phyloP scores from a whole-genome alignment of 1,140 invertebrate species.

The Ceratina australensis region DNA sequence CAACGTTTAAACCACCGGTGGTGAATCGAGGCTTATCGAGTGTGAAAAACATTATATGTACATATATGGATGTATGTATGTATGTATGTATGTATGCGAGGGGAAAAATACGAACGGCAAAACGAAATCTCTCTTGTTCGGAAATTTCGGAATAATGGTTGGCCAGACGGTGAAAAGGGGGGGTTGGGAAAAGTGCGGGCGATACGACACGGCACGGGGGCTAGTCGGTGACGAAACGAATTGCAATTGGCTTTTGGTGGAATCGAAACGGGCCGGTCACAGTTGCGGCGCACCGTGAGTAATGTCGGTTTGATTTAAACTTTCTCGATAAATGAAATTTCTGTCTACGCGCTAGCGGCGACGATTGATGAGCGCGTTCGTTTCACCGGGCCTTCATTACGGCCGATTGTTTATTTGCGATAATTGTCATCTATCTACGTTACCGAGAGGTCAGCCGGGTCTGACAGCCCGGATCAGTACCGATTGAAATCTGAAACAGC shows the following conservation, averaged over 20 bases:
- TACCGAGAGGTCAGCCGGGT: not conserved
- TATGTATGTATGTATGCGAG: too few species aligned
- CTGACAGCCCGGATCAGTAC: not conserved
- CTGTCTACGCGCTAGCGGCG: constrained; percentile 38
- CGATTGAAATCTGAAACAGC: constrained; percentile 5
- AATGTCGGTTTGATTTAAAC: constrained; percentile 65
- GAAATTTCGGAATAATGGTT: constrained; percentile 44
- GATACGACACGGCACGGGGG: constrained; percentile 31
- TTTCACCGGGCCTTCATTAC: constrained; percentile 43
- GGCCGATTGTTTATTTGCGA: constrained; percentile 45
- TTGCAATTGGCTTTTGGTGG: constrained; percentile 61
- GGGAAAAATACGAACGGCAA: not conserved
- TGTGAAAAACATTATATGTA: not conserved
- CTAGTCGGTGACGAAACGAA: constrained; percentile 58
- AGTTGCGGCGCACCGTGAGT: constrained; percentile 55
- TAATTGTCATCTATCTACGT: constrained; percentile 44
- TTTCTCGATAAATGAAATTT: constrained; percentile 65
- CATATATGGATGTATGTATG: too few species aligned
- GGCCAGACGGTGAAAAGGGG: constrained; percentile 23
- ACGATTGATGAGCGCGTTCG: constrained; percentile 54
- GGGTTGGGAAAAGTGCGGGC: not conserved
- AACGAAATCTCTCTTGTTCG: constrained; percentile 15
- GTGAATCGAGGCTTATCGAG: not conserved
- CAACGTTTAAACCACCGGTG: too few species aligned
- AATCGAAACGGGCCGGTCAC: constrained; percentile 60